Percentiles rank a stretch among this genome's conserved stretches.
Conservation (phyloP, 2,797 vertebrate species). For the Epinephelus coioides region DNA sequence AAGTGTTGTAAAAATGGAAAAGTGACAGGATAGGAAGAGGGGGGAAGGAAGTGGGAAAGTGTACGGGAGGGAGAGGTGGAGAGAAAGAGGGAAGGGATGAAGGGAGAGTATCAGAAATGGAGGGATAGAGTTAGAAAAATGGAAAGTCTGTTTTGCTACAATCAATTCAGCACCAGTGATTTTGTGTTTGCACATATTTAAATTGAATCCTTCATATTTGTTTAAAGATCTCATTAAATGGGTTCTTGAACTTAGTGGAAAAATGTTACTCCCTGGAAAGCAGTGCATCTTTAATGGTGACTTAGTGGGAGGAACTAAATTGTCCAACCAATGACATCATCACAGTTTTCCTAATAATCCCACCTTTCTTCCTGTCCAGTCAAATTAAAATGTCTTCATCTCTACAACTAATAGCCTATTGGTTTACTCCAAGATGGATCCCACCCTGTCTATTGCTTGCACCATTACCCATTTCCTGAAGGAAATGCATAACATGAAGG, state of each 20-base stretch:
- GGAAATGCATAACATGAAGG: neutral
- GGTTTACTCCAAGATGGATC: neutral
- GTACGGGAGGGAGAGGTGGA: neutral
- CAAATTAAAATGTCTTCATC: neutral
- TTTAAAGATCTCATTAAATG: neutral
- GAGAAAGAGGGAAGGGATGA: neutral
- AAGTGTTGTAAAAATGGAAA: constrained; percentile 13
- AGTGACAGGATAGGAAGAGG: neutral
- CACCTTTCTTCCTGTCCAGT: neutral
- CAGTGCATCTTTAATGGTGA: neutral
- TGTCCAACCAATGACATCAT: neutral
- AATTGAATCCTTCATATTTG: neutral
- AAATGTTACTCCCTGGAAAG: neutral
- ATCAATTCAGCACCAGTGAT: constrained; percentile 1
- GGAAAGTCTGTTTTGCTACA: neutral
- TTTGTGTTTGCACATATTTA: constrained; percentile 5
- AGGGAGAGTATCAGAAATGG: neutral
- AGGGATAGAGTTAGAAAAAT: neutral
- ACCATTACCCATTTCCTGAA: neutral
- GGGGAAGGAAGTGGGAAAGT: neutral
- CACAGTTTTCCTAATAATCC: neutral
- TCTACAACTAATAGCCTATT: neutral
- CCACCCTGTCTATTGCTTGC: neutral
- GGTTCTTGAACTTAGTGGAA: neutral
- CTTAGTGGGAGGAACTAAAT: neutral